These are phyloP conservation scores for Pomacea maculata DNA, from an alignment of 1,140 invertebrate genomes.

Conservation along the genomic window DNA sequence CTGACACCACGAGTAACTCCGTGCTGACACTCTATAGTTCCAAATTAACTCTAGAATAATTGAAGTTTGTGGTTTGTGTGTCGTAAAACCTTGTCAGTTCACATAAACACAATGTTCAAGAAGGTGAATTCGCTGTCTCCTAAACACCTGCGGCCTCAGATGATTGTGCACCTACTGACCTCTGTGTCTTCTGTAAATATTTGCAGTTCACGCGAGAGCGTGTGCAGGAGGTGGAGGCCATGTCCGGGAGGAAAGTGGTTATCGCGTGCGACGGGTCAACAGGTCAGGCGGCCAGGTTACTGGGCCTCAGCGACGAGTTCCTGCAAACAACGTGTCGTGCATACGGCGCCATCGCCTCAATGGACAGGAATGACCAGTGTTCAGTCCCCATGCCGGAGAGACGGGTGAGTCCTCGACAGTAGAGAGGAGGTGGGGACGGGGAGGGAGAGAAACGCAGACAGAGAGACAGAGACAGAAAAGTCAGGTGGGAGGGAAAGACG, in stretches of 20 bases:
- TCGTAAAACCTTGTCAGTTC: too few relatives aligned
- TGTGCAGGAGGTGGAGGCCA: constrained; percentile 45
- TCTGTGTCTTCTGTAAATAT: not conserved
- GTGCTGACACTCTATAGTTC: too few relatives aligned
- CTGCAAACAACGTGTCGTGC: constrained; percentile 50
- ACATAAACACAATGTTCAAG: too few relatives aligned
- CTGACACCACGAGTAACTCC: too few relatives aligned
- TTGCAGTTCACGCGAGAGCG: constrained; percentile 56
- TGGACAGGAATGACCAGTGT: constrained; percentile 48
- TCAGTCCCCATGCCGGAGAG: constrained; percentile 54
- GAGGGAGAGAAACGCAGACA: not conserved
- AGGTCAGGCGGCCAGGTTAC: constrained; percentile 47
- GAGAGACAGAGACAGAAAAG: not conserved
- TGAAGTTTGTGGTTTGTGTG: too few relatives aligned
- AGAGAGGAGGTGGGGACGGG: not conserved
- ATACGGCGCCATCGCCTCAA: constrained; percentile 57
- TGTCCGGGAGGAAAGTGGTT: constrained; percentile 48
- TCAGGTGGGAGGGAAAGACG: too few relatives aligned
- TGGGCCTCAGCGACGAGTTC: constrained; percentile 58
- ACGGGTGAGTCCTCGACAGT: constrained; percentile 27
- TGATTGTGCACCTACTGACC: not conserved
- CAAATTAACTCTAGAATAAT: too few relatives aligned
- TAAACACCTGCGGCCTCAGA: not conserved
- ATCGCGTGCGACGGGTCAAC: constrained; percentile 57
- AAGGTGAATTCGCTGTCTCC: too few relatives aligned